A percentile compares a stretch with the other conserved stretches of the same genome.
Conservation (phyloP, 2,888 invertebrate genomes). For the Diloba caeruleocephala region DNA sequence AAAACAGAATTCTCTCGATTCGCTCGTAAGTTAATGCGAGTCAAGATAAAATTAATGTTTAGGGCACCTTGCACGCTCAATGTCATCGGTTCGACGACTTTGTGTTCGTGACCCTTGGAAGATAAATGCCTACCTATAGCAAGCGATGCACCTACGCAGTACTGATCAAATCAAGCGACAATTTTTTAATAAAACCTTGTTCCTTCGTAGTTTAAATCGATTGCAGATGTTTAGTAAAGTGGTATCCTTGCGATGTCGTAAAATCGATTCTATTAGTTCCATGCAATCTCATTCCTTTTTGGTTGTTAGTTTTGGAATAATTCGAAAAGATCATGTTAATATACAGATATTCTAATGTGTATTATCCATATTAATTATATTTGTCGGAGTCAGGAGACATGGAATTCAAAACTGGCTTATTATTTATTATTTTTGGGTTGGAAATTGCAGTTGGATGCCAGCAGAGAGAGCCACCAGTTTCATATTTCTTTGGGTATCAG, state of each 20-base stretch:
- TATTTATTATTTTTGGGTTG: too few species aligned
- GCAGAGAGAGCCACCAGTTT: too few species aligned
- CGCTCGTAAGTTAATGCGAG: slow-evolving; percentile 23
- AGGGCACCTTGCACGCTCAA: slow-evolving; percentile 63
- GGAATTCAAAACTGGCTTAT: too few species aligned
- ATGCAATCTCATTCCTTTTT: too few species aligned
- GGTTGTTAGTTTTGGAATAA: too few species aligned
- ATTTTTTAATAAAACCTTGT: slow-evolving; percentile 45
- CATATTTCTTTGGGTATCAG: too few species aligned
- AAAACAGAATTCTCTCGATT: slow-evolving; percentile 26
- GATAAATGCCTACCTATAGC: slow-evolving; percentile 51
- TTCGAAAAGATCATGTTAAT: too few species aligned
- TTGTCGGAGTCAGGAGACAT: too few species aligned
- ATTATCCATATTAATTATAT: too few species aligned
- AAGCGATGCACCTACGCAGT: slow-evolving; percentile 41
- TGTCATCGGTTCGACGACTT: slow-evolving; percentile 63
- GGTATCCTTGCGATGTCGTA: too few species aligned
- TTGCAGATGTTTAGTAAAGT: slow-evolving; percentile 11
- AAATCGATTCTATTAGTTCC: background rate
- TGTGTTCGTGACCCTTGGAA: slow-evolving; percentile 54
- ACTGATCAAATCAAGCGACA: slow-evolving; percentile 23
- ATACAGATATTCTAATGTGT: too few species aligned
- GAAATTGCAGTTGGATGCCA: too few species aligned
- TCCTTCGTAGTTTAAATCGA: slow-evolving; percentile 22
- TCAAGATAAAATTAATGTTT: slow-evolving; percentile 52